Conservation (phyloP, 2,888 invertebrate species). For the Pyrgus malvae region DNA sequence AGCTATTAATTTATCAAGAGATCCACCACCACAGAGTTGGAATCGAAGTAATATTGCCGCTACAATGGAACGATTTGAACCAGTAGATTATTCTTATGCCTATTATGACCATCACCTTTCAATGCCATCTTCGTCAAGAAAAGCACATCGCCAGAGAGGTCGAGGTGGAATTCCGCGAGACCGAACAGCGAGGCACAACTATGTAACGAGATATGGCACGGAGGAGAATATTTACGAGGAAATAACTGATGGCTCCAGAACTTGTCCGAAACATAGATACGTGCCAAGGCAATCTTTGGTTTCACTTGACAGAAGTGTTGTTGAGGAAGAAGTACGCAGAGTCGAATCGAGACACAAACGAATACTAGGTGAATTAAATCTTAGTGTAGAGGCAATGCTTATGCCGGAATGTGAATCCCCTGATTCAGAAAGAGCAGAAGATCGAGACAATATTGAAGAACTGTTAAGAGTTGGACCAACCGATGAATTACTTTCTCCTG, state of each 20-base stretch:
- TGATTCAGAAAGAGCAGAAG: slow-evolving; percentile 84
- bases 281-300: slow-evolving; percentile 83
- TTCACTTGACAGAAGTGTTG: slow-evolving; percentile 86
- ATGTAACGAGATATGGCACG: slow-evolving; percentile 90
- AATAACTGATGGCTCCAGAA: slow-evolving; percentile 85
- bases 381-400: slow-evolving; percentile 94
- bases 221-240: slow-evolving; percentile 93
- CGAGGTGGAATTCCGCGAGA: slow-evolving; percentile 69
- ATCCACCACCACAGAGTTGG: slow-evolving; percentile 79
- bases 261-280: slow-evolving; percentile 75
- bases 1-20: slow-evolving; percentile 69
- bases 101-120: slow-evolving; percentile 90
- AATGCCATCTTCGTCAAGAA: slow-evolving; percentile 78
- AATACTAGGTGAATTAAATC: slow-evolving; percentile 92
- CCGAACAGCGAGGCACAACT: slow-evolving; percentile 83
- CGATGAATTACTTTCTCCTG: slow-evolving; percentile 87
- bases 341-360: slow-evolving; percentile 92
- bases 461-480: slow-evolving; percentile 86
- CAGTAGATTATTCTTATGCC: slow-evolving; percentile 91
- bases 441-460: slow-evolving; percentile 84
- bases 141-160: slow-evolving; percentile 69
- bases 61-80: slow-evolving; percentile 85
- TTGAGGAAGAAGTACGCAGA: slow-evolving; percentile 91
- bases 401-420: slow-evolving; percentile 90
- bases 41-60: slow-evolving; percentile 84